phyloP scores from a whole-genome alignment of 2,797 vertebrate genomes.

The Catostomus latipinnis region DNA sequence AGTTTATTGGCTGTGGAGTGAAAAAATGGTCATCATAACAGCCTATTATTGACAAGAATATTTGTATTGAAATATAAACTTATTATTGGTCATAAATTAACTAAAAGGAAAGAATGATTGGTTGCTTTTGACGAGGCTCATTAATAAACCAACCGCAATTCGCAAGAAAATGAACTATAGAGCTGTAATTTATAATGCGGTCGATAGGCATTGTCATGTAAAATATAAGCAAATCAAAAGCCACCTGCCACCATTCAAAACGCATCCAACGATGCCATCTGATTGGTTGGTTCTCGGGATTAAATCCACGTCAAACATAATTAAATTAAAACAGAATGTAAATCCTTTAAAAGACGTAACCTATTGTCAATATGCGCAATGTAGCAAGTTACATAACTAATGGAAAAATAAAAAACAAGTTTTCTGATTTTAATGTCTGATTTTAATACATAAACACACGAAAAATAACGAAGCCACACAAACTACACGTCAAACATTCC shows the following conservation, averaged over 20 bases:
- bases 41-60: conserved; percentile 13
- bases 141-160: background rate
- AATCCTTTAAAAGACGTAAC: background rate
- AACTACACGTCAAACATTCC: background rate
- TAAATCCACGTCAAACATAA: background rate
- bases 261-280: background rate
- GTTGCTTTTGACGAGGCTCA: background rate
- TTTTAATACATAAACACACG: conserved; percentile 68
- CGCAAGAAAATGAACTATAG: background rate
- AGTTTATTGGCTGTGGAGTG: conserved; percentile 34
- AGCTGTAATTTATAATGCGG: background rate
- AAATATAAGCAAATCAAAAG: conserved; percentile 17
- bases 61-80: conserved; percentile 19
- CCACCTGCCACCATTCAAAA: conserved; percentile 7
- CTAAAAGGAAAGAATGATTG: background rate
- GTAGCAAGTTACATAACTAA: background rate
- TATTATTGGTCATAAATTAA: background rate
- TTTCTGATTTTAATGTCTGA: background rate
- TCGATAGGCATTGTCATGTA: background rate
- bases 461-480: background rate
- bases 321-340: background rate
- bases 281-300: background rate
- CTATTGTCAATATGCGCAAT: too few relatives aligned
- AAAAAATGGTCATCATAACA: conserved; percentile 46
- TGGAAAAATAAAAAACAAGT: background rate